Conservation (phyloP, 2,888 invertebrate species). For the Minunthozetes semirufus region DNA sequence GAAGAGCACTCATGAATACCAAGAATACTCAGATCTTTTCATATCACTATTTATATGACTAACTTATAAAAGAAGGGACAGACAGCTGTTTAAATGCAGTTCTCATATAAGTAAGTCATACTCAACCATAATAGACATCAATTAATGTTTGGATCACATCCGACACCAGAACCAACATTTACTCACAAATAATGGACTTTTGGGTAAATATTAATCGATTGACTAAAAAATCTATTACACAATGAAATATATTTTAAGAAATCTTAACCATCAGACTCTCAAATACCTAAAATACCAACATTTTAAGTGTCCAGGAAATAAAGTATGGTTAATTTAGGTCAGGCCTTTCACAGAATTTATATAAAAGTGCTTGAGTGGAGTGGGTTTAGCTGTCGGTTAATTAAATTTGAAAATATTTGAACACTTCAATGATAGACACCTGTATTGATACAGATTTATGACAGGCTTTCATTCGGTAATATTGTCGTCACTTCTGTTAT, state of each 20-base stretch:
- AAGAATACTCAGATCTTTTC: conserved; percentile 6
- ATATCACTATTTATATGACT: conserved; percentile 8
- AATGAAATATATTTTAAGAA: too few species aligned
- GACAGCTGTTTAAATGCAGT: conserved; percentile 13
- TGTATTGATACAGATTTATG: neutral
- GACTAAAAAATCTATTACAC: too few species aligned
- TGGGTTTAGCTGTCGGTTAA: neutral
- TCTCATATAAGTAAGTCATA: neutral
- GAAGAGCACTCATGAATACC: conserved; percentile 27
- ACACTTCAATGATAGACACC: neutral
- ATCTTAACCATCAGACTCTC: too few species aligned
- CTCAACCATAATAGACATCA: neutral
- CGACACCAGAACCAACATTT: neutral
- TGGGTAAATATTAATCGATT: neutral
- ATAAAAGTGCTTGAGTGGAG: neutral
- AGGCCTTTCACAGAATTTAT: too few species aligned
- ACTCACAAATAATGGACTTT: neutral
- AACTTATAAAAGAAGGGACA: neutral
- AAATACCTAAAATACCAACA: too few species aligned
- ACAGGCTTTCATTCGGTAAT: neutral
- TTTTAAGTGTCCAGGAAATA: too few species aligned
- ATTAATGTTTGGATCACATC: conserved; percentile 7
- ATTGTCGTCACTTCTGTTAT: neutral
- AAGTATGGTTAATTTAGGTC: too few species aligned
- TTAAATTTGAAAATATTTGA: neutral